Conservation (phyloP, 2,113 vertebrate genomes). For the Melanerpes aurifrons region DNA sequence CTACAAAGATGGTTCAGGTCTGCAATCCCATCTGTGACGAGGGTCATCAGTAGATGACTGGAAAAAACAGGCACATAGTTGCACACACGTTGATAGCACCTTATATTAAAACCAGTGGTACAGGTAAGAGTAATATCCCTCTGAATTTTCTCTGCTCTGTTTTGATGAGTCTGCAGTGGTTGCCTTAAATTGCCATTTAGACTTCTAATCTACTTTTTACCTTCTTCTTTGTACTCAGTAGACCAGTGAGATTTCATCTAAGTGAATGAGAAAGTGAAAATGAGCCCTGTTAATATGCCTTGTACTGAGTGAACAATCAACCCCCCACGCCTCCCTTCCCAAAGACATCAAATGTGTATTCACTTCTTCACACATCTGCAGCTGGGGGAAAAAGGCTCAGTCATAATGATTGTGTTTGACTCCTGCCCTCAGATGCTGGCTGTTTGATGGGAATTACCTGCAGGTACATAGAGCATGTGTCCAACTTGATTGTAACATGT, state of each 20-base stretch:
- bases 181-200: slow-evolving; percentile 11
- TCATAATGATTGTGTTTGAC: slow-evolving; percentile 8
- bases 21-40: background rate
- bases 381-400: background rate
- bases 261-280: slow-evolving; percentile 11
- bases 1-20: background rate
- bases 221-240: background rate
- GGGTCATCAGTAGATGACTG: background rate
- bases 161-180: background rate
- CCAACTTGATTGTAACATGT: background rate
- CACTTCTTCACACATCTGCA: background rate
- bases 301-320: background rate
- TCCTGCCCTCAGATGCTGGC: background rate
- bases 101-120: background rate
- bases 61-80: background rate
- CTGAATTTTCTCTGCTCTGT: background rate
- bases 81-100: background rate
- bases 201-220: background rate
- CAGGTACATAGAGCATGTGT: background rate
- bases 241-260: background rate
- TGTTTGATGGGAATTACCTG: background rate
- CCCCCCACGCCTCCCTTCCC: accelerated
- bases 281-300: background rate
- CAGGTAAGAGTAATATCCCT: background rate
- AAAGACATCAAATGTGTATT: background rate